These are phyloP conservation scores for Hirtodrosophila cameraria DNA, from an alignment of 2,888 invertebrate species.

Conservation along the genomic window DNA sequence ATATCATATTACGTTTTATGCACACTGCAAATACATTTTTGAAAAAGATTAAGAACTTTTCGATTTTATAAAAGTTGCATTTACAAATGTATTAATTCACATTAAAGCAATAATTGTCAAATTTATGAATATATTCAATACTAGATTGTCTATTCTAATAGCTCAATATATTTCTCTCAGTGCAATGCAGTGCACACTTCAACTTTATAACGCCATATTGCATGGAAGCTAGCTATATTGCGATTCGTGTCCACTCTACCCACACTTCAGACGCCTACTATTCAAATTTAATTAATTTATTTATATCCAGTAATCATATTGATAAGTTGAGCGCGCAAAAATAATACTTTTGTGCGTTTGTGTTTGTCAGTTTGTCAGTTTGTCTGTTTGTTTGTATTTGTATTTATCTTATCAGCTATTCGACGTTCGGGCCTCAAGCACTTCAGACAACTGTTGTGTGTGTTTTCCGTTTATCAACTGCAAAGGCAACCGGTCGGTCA, in stretches of 20 bases:
- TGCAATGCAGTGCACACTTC: conserved; percentile 6
- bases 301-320: conserved; percentile 75
- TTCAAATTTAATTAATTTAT: conserved; percentile 80
- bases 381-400: conserved; percentile 27
- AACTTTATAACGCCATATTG: conserved; percentile 2
- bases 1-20: no score
- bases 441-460: conserved; percentile 49
- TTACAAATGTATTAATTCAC: no score
- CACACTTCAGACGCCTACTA: conserved; percentile 40
- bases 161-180: background rate
- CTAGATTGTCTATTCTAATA: no score
- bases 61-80: no score
- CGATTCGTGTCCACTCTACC: conserved; percentile 39
- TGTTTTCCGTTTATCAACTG: conserved; percentile 54
- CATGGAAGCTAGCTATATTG: conserved; percentile 15
- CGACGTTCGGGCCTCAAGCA: conserved; percentile 49
- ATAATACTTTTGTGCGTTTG: conserved; percentile 25
- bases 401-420: conserved; percentile 58
- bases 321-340: conserved; percentile 58
- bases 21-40: no score
- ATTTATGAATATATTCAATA: no score
- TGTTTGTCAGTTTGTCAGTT: conserved; percentile 30
- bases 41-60: no score
- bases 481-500: conserved; percentile 58
- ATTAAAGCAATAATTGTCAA: no score